Evolutionary conservation across 2,113 vertebrate genomes (phyloP).

Genomic region (Laterallus jamaicensis): DNA sequence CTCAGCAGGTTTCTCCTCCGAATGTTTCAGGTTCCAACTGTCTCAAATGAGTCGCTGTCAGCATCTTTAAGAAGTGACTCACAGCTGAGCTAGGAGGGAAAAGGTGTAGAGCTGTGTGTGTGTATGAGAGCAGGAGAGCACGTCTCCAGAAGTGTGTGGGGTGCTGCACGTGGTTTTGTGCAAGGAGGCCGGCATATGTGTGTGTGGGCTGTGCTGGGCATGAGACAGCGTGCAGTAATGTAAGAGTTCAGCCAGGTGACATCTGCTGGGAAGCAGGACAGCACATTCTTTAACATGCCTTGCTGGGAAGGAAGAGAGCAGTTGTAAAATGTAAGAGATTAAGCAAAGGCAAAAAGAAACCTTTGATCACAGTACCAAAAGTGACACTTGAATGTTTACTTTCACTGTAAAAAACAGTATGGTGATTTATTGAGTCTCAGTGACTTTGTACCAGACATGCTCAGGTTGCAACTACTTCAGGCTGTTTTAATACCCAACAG

Average conservation of each 20-base stretch:
- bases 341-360: not conserved
- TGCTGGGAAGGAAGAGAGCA: not conserved
- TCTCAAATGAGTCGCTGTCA: not conserved
- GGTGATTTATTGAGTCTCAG: not conserved
- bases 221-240: not conserved
- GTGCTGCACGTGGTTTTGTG: not conserved
- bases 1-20: not conserved
- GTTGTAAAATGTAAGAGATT: not conserved
- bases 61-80: slow-evolving; percentile 8
- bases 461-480: not conserved
- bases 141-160: not conserved
- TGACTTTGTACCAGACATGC: not conserved
- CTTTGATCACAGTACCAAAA: not conserved
- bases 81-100: slow-evolving; percentile 5
- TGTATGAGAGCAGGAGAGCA: not conserved
- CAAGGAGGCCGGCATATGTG: not conserved
- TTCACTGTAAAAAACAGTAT: not conserved
- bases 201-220: not conserved
- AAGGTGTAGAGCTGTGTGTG: not conserved
- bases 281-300: not conserved
- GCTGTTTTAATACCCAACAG: not conserved
- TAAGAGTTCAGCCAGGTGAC: not conserved
- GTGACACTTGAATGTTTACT: not conserved
- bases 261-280: not conserved
- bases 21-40: not conserved